Conservation (phyloP, 2,113 vertebrate genomes). For the Azemiops feae region DNA sequence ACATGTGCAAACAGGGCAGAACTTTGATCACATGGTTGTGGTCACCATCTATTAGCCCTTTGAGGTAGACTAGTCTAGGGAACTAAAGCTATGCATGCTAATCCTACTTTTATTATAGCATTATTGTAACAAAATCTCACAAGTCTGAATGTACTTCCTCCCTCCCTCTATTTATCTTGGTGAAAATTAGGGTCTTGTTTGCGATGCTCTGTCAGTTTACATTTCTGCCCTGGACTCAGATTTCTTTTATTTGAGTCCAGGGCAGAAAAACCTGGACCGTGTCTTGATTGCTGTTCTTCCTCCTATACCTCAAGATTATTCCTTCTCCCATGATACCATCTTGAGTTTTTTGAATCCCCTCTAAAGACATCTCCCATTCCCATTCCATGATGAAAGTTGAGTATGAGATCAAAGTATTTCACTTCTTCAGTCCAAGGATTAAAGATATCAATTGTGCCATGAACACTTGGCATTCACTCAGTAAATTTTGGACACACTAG, state of each 20-base stretch:
- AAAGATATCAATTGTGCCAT: not conserved
- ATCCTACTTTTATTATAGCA: not conserved
- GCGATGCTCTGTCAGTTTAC: not conserved
- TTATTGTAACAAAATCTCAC: not conserved
- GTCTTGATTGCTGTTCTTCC: not conserved
- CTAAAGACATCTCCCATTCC: not conserved
- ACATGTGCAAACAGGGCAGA: too few relatives aligned
- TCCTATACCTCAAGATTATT: not conserved
- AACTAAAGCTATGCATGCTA: not conserved
- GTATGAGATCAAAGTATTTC: not conserved
- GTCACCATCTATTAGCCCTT: too few relatives aligned
- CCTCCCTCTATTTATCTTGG: not conserved
- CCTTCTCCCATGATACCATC: not conserved
- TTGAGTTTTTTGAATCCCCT: not conserved
- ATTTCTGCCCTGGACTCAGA: not conserved
- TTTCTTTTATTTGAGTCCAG: not conserved
- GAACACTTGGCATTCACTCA: not conserved
- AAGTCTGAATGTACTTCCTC: not conserved
- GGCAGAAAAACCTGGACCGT: not conserved
- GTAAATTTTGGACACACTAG: not conserved
- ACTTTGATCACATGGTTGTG: too few relatives aligned
- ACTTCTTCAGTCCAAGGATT: not conserved
- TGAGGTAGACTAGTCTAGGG: not conserved
- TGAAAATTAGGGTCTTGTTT: not conserved
- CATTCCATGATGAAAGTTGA: not conserved